These are phyloP conservation scores for Notodonta dromedarius DNA, from an alignment of 2,888 invertebrate species.

Conservation along the genomic window DNA sequence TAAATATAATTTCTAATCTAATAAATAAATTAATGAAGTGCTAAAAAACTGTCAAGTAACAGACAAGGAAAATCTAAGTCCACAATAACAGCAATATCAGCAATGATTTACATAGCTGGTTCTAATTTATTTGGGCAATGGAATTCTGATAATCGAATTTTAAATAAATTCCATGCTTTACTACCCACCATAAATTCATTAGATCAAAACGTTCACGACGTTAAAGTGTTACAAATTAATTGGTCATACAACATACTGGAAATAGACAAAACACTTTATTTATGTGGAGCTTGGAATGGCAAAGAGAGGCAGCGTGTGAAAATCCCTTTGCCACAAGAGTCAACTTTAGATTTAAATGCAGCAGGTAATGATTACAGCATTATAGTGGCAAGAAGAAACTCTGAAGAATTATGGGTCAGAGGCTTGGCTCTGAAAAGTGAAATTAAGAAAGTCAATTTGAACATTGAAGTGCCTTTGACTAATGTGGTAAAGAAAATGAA, in stretches of 20 bases:
- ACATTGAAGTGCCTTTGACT: constrained; percentile 47
- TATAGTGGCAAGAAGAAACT: constrained; percentile 48
- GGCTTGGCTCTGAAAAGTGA: constrained; percentile 48
- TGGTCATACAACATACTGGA: constrained; percentile 76
- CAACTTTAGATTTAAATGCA: constrained; percentile 38
- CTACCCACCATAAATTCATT: constrained; percentile 26
- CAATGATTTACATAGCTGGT: constrained; percentile 54
- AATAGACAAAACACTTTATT: constrained; percentile 47
- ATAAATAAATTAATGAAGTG: too few relatives aligned
- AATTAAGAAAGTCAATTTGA: constrained; percentile 49
- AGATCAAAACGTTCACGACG: constrained; percentile 20
- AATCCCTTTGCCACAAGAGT: constrained; percentile 53
- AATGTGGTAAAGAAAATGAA: constrained; percentile 44
- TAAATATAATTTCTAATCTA: too few relatives aligned
- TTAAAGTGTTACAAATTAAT: constrained; percentile 49
- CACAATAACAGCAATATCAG: neutral
- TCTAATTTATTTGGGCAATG: constrained; percentile 77
- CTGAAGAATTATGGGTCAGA: constrained; percentile 51
- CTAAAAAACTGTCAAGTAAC: too few relatives aligned
- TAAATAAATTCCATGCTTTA: constrained; percentile 51
- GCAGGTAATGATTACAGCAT: constrained; percentile 67
- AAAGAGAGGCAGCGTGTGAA: constrained; percentile 49
- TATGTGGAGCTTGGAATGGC: constrained; percentile 63
- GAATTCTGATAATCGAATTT: constrained; percentile 47
- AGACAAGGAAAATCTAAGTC: too few relatives aligned